Evolutionary conservation across 2,797 vertebrate genomes (phyloP), one percentile per base, ranked within the genome.

Genomic region (Clarias pachynema): DNA sequence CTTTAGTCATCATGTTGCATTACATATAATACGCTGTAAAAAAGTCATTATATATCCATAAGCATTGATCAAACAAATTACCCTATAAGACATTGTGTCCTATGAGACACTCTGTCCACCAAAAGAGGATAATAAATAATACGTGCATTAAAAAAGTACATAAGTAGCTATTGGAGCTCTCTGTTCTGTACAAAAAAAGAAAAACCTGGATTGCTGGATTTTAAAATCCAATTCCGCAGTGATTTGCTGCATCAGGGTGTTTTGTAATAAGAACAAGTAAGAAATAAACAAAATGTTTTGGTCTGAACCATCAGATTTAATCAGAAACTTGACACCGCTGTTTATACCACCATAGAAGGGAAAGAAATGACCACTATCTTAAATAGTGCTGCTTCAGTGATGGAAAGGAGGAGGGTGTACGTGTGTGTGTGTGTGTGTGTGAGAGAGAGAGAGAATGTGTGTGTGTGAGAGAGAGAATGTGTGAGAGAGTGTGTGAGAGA

Each of bases 331-430:
- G 65, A 20, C 60, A 80, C 78, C 29, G 78, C 60, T 49, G 78
- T 80, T 65, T 80, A 65, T 4, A 40, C 37, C 16, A 49, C 78
- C 78, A 80, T 80, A 80, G 60, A 80, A 80, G 78, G 78, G 7
- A 65, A 80, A 49, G 60, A 80, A 80, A 65, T 8, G 2, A 37
- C 20, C 29, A 24, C 18, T 77, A 65, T 37, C 60, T 65, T 80
- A 65, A 62, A 63, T 44, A 63, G 34, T 65, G 78, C 24, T 29
- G 60, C 6, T 80, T 49, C 49, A 49, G 10, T 80, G 40, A 80
- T 65, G 60, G 59, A 65, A 80, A 65, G n/a, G n/a, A 80, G 37
- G 62, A 65, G 78, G n/a, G 60, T 14, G 22, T 29, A 37, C 44
- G 34, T 44, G 16, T 79, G 34, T 53, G n/a, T 29, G 44, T 68